Base-by-base conservation (phyloP, 2,113 vertebrate species). In the Glaucidium brasilianum region DNA sequence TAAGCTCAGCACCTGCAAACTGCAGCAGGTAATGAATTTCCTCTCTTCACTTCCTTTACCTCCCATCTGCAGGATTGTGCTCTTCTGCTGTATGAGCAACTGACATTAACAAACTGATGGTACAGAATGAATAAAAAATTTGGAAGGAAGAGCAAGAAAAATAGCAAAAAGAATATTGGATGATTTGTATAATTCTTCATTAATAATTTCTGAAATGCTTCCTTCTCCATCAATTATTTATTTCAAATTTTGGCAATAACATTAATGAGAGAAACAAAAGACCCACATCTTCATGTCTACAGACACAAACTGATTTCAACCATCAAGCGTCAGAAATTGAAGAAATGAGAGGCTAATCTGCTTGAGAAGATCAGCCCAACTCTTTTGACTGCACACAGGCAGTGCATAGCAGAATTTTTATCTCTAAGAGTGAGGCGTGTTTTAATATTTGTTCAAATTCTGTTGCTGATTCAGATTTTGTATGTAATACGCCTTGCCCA, bases 1-100 rank as follows among this genome's bases (percentile, higher is more conserved):
- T 88, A 74, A 93, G 34, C 18, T 55, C n/a, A 89, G 73, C 72
- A 94, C 88, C 88, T 96, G 82, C 79, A 88, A 92, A 74, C 60
- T 64, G 26, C 72, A 74, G 27, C 76, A 75, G 49, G 72, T 71
- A 81, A 96, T 84, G 56, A 63, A 86, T 95, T 93, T 90, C 50
- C 22, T 78, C 39, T 64, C 55, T 74, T 88, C 15, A 4, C 8
- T 92, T 87, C 58, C 58, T 83, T 78, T 83, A 82, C 39, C 18
- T 67, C 35, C 53, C 73, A 75, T 76, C 88, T 85, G 58, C 59
- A 77, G 60, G 63, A 83, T 10, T 66, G 15, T 67, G 23, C 50
- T 94, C 49, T 75, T 25, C 55, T 72, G 30, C 37, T 18, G 0
- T 66, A 68, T 41, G 13, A 94, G 35, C 30, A 67, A 79, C 35